Evolutionary conservation across 2,888 invertebrate species (phyloP).

Genomic region (Hoplodrina blanda): DNA sequence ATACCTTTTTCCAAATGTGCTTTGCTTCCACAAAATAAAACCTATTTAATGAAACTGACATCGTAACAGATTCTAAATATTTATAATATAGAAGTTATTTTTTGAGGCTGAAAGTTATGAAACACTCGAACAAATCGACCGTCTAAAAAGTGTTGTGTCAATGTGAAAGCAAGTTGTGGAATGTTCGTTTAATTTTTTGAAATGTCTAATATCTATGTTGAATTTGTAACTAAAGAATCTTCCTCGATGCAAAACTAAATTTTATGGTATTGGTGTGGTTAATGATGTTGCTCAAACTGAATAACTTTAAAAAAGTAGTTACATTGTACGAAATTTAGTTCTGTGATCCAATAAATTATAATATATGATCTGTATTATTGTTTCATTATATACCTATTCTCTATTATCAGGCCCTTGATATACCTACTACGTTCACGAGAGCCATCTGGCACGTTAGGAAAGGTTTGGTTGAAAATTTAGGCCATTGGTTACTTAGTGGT

Average conservation of each 20-base stretch:
- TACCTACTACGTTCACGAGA: neutral
- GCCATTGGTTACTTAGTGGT: too few relatives aligned
- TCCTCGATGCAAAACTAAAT: conserved; percentile 67
- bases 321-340: conserved; percentile 87
- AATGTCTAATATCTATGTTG: conserved; percentile 57
- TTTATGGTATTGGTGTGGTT: conserved; percentile 78
- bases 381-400: conserved; percentile 61
- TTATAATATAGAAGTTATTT: conserved; percentile 49
- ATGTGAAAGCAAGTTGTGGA: conserved; percentile 49
- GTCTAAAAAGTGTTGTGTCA: conserved; percentile 52
- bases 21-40: conserved; percentile 57
- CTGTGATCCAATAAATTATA: conserved; percentile 86
- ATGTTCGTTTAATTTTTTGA: conserved; percentile 55
- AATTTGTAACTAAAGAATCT: conserved; percentile 61
- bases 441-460: neutral
- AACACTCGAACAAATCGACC: conserved; percentile 42
- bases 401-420: neutral
- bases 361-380: conserved; percentile 75
- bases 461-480: too few relatives aligned
- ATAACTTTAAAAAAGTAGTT: conserved; percentile 84
- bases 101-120: conserved; percentile 63
- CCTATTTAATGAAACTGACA: conserved; percentile 31
- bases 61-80: conserved; percentile 40
- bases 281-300: conserved; percentile 88
- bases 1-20: conserved; percentile 59